phyloP scores from a whole-genome alignment of 2,888 invertebrate species.

The Hypercompe scribonia region DNA sequence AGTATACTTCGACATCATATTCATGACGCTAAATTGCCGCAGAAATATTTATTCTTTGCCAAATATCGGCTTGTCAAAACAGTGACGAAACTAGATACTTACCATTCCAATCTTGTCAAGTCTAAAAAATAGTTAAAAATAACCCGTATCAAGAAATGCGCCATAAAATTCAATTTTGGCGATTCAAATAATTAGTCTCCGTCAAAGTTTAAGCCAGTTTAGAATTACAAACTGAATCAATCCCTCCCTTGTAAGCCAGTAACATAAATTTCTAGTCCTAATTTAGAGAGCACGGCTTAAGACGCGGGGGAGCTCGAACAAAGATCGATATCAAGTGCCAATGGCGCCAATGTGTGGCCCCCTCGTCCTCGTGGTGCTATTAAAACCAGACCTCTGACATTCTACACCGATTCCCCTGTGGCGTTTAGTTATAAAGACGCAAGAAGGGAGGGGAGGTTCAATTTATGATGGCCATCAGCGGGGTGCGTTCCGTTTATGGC shows the following conservation, averaged over 20 bases:
- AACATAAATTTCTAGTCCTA: conserved; percentile 80
- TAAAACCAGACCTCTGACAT: conserved; percentile 67
- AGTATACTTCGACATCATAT: conserved; percentile 26
- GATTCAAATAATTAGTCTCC: conserved; percentile 57
- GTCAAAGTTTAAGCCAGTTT: conserved; percentile 60
- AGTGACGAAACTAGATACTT: not conserved
- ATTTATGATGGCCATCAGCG: conserved; percentile 63
- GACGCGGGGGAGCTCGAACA: conserved; percentile 78
- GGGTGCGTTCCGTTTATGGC: conserved; percentile 79
- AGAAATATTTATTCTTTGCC: conserved; percentile 20
- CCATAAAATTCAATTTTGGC: conserved; percentile 52
- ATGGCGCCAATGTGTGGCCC: conserved; percentile 79
- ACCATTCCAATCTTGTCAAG: not conserved
- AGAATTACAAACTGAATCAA: conserved; percentile 53
- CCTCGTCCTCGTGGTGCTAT: conserved; percentile 69
- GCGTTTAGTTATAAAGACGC: conserved; percentile 57
- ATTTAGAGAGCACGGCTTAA: conserved; percentile 72
- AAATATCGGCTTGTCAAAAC: not conserved
- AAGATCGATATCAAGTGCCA: conserved; percentile 84
- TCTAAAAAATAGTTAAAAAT: conserved; percentile 33
- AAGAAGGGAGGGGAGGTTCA: conserved; percentile 63
- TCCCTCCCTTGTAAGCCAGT: conserved; percentile 67
- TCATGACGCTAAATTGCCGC: conserved; percentile 18
- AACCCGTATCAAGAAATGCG: conserved; percentile 33
- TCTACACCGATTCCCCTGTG: conserved; percentile 64